A percentile compares a stretch with the other conserved stretches of the same genome.
These are phyloP conservation scores for Bubo scandiacus DNA, from an alignment of 2,113 vertebrate species.

Conservation along the genomic window DNA sequence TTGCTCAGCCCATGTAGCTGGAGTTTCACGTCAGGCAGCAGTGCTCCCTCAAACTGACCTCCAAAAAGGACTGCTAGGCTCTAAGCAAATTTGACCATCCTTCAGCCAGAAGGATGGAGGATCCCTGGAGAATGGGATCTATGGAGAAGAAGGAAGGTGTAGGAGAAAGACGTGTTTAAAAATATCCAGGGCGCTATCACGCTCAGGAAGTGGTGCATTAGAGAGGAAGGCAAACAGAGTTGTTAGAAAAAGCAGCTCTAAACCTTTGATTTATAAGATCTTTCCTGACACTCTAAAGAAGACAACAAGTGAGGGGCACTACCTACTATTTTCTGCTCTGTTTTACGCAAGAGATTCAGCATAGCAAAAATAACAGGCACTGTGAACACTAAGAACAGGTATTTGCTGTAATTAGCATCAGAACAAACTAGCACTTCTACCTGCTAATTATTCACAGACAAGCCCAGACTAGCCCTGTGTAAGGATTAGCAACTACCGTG, in stretches of 20 bases:
- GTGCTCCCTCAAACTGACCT: neutral
- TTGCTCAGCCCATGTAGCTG: neutral
- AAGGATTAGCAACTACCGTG: neutral
- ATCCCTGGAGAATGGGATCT: neutral
- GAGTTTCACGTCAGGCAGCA: neutral
- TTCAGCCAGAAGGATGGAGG: neutral
- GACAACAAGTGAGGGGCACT: neutral
- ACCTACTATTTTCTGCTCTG: neutral
- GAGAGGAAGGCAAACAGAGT: neutral
- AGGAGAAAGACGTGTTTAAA: neutral
- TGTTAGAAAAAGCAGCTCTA: neutral
- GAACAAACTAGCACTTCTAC: neutral
- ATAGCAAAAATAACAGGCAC: neutral
- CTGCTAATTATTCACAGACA: neutral
- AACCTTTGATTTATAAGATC: neutral
- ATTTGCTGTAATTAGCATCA: neutral
- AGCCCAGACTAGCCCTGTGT: neutral
- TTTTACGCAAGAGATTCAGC: neutral
- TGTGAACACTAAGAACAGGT: neutral
- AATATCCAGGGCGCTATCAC: neutral
- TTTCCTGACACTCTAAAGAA: neutral
- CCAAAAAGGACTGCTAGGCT: neutral
- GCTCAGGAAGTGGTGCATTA: neutral
- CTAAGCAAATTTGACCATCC: neutral
- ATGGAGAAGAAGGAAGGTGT: neutral